Base-by-base conservation (phyloP, 2,888 invertebrate species). In the Laothoe populi region DNA sequence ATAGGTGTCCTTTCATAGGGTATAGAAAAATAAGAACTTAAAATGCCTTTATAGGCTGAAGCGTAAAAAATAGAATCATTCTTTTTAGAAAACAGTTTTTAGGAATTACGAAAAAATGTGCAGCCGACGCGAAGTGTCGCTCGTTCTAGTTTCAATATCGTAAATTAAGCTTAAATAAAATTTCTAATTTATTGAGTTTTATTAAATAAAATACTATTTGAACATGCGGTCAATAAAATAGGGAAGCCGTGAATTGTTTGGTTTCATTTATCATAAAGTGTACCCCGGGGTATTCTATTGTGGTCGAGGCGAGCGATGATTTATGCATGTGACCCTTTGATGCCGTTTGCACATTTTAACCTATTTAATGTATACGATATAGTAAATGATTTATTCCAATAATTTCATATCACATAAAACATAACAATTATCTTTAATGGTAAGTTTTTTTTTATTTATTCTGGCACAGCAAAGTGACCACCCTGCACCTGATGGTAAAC, bases 251-350 rank as follows among this genome's bases (percentile, higher is more conserved):
- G 35, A 44, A 61, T 57, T 62, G 24, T 38, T 23, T 44, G 45
- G 19, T 31, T 53, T 26, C 16, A 38, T 26, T 8, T 53, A 31
- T 23, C 21, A 42, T 61, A 61, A 45, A 35, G 24, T 57, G 19
- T n/a, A 57, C 46, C 61, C 61, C 13, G 21, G 57, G n/a, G 48
- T 59, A 60, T 48, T 38, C 26, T 35, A 53, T 53, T 42, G 60
- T 48, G 19, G 26, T n/a, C 16, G 21, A 24, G 38, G 23, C 8
- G 35, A 48, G 35, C 23, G 23, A 40, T 42, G 57, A 58, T 19
- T 24, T 53, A 26, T 40, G 16, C 24, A 42, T 24, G n/a, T 61
- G 26, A 61, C 26, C 42, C 49, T 42, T 61, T 42, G 19, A 53
- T n/a, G 40, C 13, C 26, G 19, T 19, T 42, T 21, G 60, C 38